Conservation (phyloP, 2,888 invertebrate genomes). For the Athrips mouffetella region DNA sequence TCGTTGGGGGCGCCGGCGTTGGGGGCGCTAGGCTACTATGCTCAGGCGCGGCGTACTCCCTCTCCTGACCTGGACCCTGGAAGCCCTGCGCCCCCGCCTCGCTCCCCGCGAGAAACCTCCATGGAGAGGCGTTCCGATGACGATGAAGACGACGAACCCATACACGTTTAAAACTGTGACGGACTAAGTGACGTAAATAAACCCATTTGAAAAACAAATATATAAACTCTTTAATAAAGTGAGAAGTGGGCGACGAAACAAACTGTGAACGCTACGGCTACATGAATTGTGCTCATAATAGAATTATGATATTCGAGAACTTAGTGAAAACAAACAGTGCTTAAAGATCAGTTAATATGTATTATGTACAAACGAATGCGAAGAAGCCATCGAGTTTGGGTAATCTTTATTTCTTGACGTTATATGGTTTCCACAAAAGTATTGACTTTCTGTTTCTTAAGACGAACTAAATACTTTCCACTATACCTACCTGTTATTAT, state of each 20-base stretch:
- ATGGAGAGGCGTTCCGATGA: conserved; percentile 66
- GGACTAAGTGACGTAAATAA: neutral
- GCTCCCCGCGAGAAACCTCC: conserved; percentile 61
- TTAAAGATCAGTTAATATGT: conserved; percentile 17
- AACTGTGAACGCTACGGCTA: neutral
- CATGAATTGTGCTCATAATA: conserved; percentile 6
- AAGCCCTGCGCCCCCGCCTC: conserved; percentile 74
- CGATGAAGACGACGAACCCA: conserved; percentile 81
- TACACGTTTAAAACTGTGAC: conserved; percentile 73
- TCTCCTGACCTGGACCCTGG: conserved; percentile 80
- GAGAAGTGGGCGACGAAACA: too few relatives aligned
- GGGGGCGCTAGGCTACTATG: conserved; percentile 71
- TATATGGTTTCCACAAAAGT: conserved; percentile 24
- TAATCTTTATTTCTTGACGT: conserved; percentile 22
- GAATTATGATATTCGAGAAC: conserved; percentile 6
- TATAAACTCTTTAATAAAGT: too few relatives aligned
- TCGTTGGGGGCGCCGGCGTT: conserved; percentile 84
- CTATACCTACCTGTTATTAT: conserved; percentile 4
- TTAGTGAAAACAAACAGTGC: conserved; percentile 10
- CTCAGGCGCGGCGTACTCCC: conserved; percentile 69
- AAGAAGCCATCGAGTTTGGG: conserved; percentile 29
- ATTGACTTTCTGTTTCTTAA: conserved; percentile 26
- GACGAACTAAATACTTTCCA: conserved; percentile 13
- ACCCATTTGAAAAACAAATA: too few relatives aligned
- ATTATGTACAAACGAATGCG: conserved; percentile 21